phyloP scores from a whole-genome alignment of 1,140 invertebrate species.

The Laupala kohalensis region DNA sequence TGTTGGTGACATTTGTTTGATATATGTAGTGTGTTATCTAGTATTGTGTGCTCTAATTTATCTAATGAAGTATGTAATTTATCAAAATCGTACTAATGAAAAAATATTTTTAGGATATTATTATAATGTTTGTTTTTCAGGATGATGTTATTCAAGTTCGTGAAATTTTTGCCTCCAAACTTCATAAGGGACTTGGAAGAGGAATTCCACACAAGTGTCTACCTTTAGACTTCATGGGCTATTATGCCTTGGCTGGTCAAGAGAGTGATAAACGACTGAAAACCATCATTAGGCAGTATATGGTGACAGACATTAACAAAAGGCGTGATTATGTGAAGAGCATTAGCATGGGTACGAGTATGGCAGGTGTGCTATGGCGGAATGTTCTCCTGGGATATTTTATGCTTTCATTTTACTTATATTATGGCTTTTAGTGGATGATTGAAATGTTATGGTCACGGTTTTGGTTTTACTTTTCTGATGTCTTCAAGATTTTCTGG shows the following conservation, averaged over 20 bases:
- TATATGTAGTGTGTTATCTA: too few species aligned
- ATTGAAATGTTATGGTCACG: too few species aligned
- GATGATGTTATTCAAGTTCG: conserved; percentile 83
- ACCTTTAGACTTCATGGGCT: conserved; percentile 93
- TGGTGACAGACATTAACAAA: conserved; percentile 75
- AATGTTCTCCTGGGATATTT: background rate
- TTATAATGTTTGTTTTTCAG: conserved; percentile 28
- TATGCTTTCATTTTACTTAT: background rate
- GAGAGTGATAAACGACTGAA: conserved; percentile 68
- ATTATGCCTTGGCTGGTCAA: conserved; percentile 75
- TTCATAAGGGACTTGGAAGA: conserved; percentile 76
- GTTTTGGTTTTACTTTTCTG: too few species aligned
- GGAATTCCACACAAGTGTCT: conserved; percentile 78
- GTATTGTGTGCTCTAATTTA: too few species aligned
- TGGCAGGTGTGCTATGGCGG: background rate
- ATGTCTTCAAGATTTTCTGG: too few species aligned
- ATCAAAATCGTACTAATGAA: too few species aligned
- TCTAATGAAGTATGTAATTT: too few species aligned
- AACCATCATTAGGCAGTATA: conserved; percentile 53
- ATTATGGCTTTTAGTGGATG: background rate
- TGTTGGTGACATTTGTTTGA: too few species aligned
- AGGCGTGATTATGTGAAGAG: conserved; percentile 83
- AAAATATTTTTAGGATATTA: too few species aligned
- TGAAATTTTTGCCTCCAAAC: conserved; percentile 76
- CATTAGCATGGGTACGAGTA: conserved; percentile 37